These are phyloP conservation scores for Archivesica marissinica DNA, from an alignment of 1,140 invertebrate species.

Conservation along the genomic window DNA sequence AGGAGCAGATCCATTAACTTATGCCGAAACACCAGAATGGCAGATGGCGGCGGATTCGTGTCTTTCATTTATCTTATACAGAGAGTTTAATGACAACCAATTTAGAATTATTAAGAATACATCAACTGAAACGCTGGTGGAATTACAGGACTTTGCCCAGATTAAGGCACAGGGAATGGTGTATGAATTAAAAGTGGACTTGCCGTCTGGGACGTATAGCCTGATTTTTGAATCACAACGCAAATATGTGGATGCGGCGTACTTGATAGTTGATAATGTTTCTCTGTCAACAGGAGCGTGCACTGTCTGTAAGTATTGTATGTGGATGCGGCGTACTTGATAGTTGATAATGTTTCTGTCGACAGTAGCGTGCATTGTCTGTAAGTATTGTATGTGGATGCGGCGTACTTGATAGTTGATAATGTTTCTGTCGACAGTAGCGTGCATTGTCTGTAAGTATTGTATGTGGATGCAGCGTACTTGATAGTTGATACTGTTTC, in stretches of 20 bases:
- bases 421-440: too few relatives aligned
- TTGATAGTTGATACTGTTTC: too few relatives aligned
- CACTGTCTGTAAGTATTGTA: background rate
- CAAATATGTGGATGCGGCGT: background rate
- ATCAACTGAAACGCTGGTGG: background rate
- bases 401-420: too few relatives aligned
- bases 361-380: too few relatives aligned
- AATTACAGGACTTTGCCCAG: background rate
- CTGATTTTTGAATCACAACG: constrained; percentile 26
- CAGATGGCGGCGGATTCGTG: background rate
- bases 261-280: background rate
- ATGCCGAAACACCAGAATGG: background rate
- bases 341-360: too few relatives aligned
- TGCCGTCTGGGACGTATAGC: background rate
- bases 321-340: too few relatives aligned
- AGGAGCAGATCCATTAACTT: background rate
- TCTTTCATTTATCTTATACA: background rate
- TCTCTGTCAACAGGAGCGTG: background rate
- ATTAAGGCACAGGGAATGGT: background rate
- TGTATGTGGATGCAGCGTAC: too few relatives aligned
- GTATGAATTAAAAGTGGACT: background rate
- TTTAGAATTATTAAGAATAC: background rate
- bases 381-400: too few relatives aligned
- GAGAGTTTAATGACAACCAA: background rate
- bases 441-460: too few relatives aligned